phyloP scores from a whole-genome alignment of 2,113 vertebrate genomes.

The Noctilio leporinus region DNA sequence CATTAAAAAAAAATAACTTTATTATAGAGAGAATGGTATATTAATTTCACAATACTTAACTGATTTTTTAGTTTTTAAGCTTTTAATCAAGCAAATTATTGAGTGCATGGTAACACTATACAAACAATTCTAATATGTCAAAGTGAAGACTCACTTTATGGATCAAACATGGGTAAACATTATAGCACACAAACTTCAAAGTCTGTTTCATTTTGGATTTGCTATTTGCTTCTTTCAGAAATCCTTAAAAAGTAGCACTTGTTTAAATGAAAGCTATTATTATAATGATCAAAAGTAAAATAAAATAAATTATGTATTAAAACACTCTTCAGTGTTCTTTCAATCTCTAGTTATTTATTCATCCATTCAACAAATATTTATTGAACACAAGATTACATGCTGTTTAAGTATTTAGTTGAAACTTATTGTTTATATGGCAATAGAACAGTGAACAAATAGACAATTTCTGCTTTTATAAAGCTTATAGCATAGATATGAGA shows the following conservation, averaged over 20 bases:
- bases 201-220: background rate
- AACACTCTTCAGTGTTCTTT: background rate
- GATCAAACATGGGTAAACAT: background rate
- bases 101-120: background rate
- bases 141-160: background rate
- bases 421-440: background rate
- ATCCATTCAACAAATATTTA: background rate
- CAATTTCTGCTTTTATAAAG: background rate
- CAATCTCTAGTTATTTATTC: background rate
- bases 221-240: background rate
- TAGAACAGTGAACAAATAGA: background rate
- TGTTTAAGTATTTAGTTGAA: background rate
- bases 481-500: background rate
- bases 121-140: too few relatives aligned
- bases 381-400: background rate
- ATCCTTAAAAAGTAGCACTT: background rate
- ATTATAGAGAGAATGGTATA: background rate
- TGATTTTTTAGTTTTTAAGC: background rate
- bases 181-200: background rate
- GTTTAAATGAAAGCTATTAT: constrained; percentile 9
- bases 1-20: too few relatives aligned
- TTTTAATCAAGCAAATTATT: background rate
- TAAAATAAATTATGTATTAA: background rate
- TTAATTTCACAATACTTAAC: background rate
- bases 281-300: background rate